Base-by-base conservation (phyloP, 2,797 vertebrate genomes). In the Alectoris magna region DNA sequence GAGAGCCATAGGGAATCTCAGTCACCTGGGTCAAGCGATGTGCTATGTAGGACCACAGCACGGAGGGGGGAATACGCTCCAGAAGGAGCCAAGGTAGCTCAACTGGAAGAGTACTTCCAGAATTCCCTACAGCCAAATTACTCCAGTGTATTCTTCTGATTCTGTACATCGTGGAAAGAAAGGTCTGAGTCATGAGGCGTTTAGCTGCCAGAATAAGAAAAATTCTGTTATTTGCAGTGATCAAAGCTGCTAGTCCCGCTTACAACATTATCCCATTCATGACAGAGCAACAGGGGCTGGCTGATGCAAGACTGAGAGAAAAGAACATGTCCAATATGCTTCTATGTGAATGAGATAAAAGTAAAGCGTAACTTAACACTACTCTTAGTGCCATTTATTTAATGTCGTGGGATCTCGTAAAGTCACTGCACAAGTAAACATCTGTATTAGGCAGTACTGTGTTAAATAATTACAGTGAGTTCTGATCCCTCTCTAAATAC, bases 181-280 rank as follows among this genome's bases (percentile, higher is more conserved):
- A 86, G 60, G 24, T 24, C 26, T 49, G 34, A 1, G 2, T 34
- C 2, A 0, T 31, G n/a, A 80, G 21, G 34, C 0, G 1, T 44
- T 93, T 10, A 87, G 17, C 41, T 72, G 58, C 14, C 69, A 77
- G 46, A 87, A 1, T 24, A 49, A 41, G 34, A 72, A 44, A 62
- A 77, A 83, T 4, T 48, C 10, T 34, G 10, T 53, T 77, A 60
- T 44, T 39, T 53, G 75, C 81, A 71, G 27, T 7, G 53, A 23
- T 82, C 22, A 15, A 76, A 76, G 69, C 64, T 77, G 41, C 22
- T 48, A 49, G 41, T 31, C 76, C 41, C 36, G 46, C 58, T 80
- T 39, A n/a, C 53, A 29, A 56, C 0, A 0, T 9, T 6, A 87
- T 38, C 60, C 18, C 18, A 64, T 21, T 78, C 68, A 38, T 8